phyloP scores from a whole-genome alignment of 2,113 vertebrate genomes.

The Mesocricetus auratus region DNA sequence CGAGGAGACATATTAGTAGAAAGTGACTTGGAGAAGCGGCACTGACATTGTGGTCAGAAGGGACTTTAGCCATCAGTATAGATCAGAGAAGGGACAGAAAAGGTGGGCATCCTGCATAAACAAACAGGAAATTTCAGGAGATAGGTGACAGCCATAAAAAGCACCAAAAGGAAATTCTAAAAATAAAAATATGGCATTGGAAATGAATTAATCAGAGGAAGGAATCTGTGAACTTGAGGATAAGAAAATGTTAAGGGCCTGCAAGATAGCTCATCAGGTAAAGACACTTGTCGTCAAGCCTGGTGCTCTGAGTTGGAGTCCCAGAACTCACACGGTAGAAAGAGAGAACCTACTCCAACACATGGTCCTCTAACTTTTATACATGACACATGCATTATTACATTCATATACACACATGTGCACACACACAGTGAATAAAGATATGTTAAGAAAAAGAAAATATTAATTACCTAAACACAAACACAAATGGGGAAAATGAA shows the following conservation, averaged over 20 bases:
- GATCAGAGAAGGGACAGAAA: background rate
- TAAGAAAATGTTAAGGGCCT: background rate
- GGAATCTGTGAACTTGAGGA: background rate
- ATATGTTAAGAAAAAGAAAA: background rate
- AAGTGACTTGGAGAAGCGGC: background rate
- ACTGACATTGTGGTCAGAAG: background rate
- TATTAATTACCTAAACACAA: background rate
- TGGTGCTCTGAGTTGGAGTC: background rate
- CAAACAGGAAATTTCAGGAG: background rate
- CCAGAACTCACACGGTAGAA: background rate
- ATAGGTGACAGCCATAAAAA: background rate
- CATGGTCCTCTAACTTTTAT: background rate
- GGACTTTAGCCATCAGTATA: too few species aligned
- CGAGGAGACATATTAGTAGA: too few species aligned
- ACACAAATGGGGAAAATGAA: background rate
- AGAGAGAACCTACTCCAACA: background rate
- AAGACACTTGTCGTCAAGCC: background rate
- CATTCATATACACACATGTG: background rate
- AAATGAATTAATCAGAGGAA: background rate
- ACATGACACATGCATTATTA: background rate
- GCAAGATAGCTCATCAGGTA: background rate
- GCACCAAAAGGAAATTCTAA: background rate
- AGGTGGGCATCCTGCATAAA: background rate
- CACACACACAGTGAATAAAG: background rate
- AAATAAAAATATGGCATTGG: background rate